Evolutionary conservation across 2,888 invertebrate genomes (phyloP).

Genomic region (Embidobia sp.): DNA sequence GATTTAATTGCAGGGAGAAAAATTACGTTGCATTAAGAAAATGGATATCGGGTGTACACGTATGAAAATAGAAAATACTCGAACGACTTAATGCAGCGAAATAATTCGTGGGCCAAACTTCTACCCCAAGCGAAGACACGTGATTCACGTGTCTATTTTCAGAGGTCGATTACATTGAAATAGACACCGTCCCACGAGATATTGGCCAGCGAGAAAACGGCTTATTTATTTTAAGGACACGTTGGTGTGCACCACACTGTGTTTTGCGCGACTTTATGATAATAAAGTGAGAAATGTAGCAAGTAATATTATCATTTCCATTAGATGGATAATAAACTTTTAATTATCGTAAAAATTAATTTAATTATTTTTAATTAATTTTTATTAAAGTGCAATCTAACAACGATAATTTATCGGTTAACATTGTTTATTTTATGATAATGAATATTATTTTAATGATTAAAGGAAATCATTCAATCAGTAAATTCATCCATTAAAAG

Average conservation of each 20-base stretch:
- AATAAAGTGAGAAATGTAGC: constrained; percentile 7
- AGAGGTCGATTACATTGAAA: constrained; percentile 70
- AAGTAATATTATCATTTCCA: too few relatives aligned
- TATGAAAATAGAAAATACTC: constrained; percentile 1
- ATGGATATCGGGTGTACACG: neutral
- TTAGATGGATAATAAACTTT: too few relatives aligned
- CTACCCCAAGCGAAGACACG: constrained; percentile 66
- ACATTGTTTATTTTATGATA: too few relatives aligned
- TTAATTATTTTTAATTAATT: too few relatives aligned
- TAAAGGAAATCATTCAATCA: too few relatives aligned
- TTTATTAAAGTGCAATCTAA: too few relatives aligned
- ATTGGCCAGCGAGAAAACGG: constrained; percentile 63
- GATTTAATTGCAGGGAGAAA: too few relatives aligned
- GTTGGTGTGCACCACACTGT: constrained; percentile 5
- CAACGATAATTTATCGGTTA: too few relatives aligned
- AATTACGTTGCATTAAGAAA: too few relatives aligned
- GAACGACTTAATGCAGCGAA: neutral
- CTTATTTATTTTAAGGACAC: constrained; percentile 70
- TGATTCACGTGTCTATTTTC: constrained; percentile 74
- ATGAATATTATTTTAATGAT: too few relatives aligned
- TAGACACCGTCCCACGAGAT: constrained; percentile 71
- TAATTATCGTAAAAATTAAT: too few relatives aligned
- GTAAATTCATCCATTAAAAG: too few relatives aligned
- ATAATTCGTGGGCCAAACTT: constrained; percentile 7
- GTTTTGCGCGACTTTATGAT: constrained; percentile 13